Base-by-base conservation (phyloP, 2,888 invertebrate species). In the Macaria liturata region DNA sequence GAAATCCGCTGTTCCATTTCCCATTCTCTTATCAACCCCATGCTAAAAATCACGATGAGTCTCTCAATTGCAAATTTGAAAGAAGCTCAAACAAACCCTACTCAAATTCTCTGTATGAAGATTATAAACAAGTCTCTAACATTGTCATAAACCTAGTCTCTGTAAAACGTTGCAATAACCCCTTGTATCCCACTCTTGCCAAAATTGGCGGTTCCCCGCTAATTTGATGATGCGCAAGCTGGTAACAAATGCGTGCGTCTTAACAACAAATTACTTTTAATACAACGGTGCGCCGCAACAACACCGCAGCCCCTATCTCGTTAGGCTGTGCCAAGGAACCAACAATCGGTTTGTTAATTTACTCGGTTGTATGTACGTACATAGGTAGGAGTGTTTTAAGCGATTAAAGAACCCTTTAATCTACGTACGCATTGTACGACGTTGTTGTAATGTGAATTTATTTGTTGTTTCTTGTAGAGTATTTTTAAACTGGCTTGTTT, bases 211-310 rank as follows among this genome's bases (percentile, higher is more conserved):
- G 63, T 58, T 49, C 40, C 47, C 51, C 54, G 48, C 61, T 67
- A 67, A 65, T 67, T 63, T 58, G 56, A 60, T 67, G 52, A 67
- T 56, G 58, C 57, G 37, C 58, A 60, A 58, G 51, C 60, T 53
- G 3, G 1, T 45, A 59, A 65, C 60, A 58, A 61, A 67, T 67
- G 61, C 52, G 59, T 61, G 49, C 58, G 62, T 67, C 61, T 58
- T 51, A 50, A 53, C 59, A 63, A 57, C 64, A 63, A 66, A 66
- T 62, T 60, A 59, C 55, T 50, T 58, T 52, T 51, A 50, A 61
- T 46, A 58, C 54, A 59, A 53, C 47, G 54, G 54, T 46, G 52
- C 46, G 43, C 61, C 59, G 42, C 59, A 59, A 32, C 40, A 46
- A 32, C 48, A 46, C 57, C 59, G 34, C 56, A 61, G 31, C 58